Percentiles rank a stretch among this genome's conserved stretches.
phyloP scores from a whole-genome alignment of 2,888 invertebrate genomes.

The Sphinx pinastri region DNA sequence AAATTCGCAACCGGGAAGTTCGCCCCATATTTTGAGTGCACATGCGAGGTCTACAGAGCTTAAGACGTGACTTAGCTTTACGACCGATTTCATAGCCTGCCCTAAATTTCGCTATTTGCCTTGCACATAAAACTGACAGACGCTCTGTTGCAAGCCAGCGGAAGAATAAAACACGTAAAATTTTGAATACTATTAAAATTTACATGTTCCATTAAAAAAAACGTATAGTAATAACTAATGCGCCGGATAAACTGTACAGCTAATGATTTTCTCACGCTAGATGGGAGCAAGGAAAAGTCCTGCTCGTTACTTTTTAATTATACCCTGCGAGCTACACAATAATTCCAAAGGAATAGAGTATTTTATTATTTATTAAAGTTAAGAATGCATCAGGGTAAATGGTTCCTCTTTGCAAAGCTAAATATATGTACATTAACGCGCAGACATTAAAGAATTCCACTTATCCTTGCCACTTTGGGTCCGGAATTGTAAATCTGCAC shows the following conservation, averaged over 20 bases:
- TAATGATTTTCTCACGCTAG: slow-evolving; percentile 15
- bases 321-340: background rate
- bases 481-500: slow-evolving; percentile 6
- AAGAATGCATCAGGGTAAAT: background rate
- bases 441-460: slow-evolving; percentile 19
- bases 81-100: slow-evolving; percentile 46
- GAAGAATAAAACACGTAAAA: slow-evolving; percentile 19
- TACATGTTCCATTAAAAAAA: background rate
- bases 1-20: background rate
- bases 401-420: background rate
- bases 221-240: background rate
- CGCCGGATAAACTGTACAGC: background rate
- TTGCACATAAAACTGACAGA: slow-evolving; percentile 19
- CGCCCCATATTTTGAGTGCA: background rate
- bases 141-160: slow-evolving; percentile 18
- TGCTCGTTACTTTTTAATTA: slow-evolving; percentile 8
- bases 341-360: background rate
- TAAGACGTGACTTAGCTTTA: slow-evolving; percentile 42
- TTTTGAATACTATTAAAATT: slow-evolving; percentile 17
- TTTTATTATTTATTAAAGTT: slow-evolving; percentile 1
- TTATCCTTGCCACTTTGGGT: slow-evolving; percentile 27
- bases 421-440: background rate
- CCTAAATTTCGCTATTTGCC: slow-evolving; percentile 42
- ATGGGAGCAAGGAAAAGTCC: background rate
- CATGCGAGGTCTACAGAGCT: slow-evolving; percentile 21